Evolutionary conservation across 1,140 invertebrate species (phyloP).

Genomic region (Forficula auricularia): DNA sequence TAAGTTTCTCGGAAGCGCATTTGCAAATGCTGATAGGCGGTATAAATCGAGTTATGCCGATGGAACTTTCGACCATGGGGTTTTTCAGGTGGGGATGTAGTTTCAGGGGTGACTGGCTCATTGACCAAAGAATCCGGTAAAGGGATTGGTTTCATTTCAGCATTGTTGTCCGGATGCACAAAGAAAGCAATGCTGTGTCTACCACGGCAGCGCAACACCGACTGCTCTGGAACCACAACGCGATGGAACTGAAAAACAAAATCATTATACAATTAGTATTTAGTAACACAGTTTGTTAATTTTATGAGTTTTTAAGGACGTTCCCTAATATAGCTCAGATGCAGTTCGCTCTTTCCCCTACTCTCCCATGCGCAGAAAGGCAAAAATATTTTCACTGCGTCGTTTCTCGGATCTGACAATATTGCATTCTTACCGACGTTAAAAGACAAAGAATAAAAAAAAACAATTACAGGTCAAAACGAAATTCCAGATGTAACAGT

Average conservation of each 20-base stretch:
- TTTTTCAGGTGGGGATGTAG: conserved; percentile 28
- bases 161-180: conserved; percentile 48
- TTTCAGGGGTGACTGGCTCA: conserved; percentile 22
- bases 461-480: too few relatives aligned
- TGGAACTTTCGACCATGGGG: conserved; percentile 18
- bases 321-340: too few relatives aligned
- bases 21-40: conserved; percentile 47
- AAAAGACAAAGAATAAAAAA: too few relatives aligned
- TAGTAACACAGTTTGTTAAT: not conserved
- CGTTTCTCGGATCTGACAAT: too few relatives aligned
- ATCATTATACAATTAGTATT: not conserved
- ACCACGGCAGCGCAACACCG: conserved; percentile 33
- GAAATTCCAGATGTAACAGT: too few relatives aligned
- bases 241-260: conserved; percentile 39
- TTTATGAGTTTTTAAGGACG: too few relatives aligned
- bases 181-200: conserved; percentile 60
- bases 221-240: conserved; percentile 46
- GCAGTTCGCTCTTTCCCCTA: too few relatives aligned
- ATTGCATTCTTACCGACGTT: too few relatives aligned
- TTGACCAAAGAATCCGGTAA: conserved; percentile 23
- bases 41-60: conserved; percentile 29
- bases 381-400: too few relatives aligned
- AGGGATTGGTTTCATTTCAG: conserved; percentile 35
- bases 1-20: conserved; percentile 49
- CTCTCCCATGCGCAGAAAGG: too few relatives aligned